A percentile compares a stretch with the other conserved stretches of the same genome.
Evolutionary conservation across 2,888 invertebrate species (phyloP).

Genomic region (Tanytarsus gracilentus): DNA sequence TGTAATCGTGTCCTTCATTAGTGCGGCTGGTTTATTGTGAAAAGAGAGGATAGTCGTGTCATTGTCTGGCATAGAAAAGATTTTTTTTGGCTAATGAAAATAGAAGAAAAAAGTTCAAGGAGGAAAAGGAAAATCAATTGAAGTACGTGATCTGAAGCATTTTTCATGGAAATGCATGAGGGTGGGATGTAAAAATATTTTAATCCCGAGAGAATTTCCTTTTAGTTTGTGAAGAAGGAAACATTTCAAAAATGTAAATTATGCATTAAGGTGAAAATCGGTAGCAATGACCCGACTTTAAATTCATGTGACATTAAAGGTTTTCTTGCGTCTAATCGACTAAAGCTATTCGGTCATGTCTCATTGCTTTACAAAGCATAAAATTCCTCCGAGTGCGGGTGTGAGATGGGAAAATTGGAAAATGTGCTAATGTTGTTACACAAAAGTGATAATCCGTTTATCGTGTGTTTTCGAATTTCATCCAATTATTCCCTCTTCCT

Average conservation of each 20-base stretch:
- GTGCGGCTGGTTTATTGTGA: not conserved
- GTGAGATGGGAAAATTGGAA: slow-evolving; percentile 23
- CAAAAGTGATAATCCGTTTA: slow-evolving; percentile 29
- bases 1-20: slow-evolving; percentile 12
- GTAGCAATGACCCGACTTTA: too few species aligned
- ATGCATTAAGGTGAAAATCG: too few species aligned
- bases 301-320: too few species aligned
- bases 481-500: slow-evolving; percentile 21
- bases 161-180: not conserved
- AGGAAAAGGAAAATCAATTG: slow-evolving; percentile 26
- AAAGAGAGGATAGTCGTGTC: not conserved
- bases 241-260: too few species aligned
- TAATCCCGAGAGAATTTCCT: too few species aligned
- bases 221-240: too few species aligned
- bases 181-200: not conserved
- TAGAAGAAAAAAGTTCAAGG: not conserved
- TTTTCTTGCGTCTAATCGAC: too few species aligned
- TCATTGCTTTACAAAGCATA: slow-evolving; percentile 23
- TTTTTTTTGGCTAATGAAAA: not conserved
- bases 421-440: slow-evolving; percentile 29
- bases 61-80: not conserved
- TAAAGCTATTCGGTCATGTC: slow-evolving; percentile 24
- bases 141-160: slow-evolving; percentile 10
- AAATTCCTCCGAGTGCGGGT: not conserved
- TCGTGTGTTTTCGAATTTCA: slow-evolving; percentile 23